Percentiles rank a stretch among this genome's conserved stretches.
phyloP scores from a whole-genome alignment of 2,888 invertebrate species.

The Heliconius charithonia region DNA sequence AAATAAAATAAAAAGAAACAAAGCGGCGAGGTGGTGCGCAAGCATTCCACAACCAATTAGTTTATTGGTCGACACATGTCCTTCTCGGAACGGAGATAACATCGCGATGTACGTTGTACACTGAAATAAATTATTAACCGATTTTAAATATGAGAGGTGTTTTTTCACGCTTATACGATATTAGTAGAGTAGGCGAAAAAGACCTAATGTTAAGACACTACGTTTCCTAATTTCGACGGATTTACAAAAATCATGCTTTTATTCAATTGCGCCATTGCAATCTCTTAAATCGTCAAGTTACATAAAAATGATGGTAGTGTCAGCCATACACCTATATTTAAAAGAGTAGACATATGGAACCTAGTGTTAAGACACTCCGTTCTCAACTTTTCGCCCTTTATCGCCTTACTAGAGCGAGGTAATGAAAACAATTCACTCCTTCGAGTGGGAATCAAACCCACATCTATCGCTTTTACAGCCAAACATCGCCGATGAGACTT shows the following conservation, averaged over 20 bases:
- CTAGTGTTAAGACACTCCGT: background rate
- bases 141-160: background rate
- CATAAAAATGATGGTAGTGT: too few species aligned
- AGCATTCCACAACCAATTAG: constrained; percentile 79
- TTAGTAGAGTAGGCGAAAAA: background rate
- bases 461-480: background rate
- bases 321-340: background rate
- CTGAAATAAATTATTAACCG: constrained; percentile 27
- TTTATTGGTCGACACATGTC: constrained; percentile 81
- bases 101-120: constrained; percentile 58
- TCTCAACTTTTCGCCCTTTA: background rate
- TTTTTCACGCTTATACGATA: background rate
- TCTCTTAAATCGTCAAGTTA: background rate
- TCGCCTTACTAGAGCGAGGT: background rate
- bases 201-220: background rate
- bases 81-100: constrained; percentile 78
- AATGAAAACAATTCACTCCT: background rate
- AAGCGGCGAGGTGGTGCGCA: constrained; percentile 61
- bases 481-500: background rate
- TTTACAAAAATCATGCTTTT: too few species aligned
- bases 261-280: too few species aligned
- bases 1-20: constrained; percentile 63
- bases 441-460: background rate
- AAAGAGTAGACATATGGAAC: background rate
- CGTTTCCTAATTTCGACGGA: background rate